A percentile compares a stretch with the other conserved stretches of the same genome.
Evolutionary conservation across 2,888 invertebrate species (phyloP).

Genomic region (Eurytoma californica): DNA sequence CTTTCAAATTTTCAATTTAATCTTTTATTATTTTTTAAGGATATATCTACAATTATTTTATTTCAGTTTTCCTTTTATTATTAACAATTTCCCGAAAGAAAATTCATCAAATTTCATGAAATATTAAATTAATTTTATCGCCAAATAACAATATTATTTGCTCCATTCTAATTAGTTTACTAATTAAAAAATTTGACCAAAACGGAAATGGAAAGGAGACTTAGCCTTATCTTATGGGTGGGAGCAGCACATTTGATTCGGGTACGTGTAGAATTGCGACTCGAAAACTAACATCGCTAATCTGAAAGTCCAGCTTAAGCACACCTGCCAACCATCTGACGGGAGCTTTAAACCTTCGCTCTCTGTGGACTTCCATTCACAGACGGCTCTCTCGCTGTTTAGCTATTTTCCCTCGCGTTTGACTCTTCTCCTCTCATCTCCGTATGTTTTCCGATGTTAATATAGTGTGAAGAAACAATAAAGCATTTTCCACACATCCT

Average conservation of each 20-base stretch:
- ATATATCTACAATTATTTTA: too few relatives aligned
- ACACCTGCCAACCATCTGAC: constrained; percentile 60
- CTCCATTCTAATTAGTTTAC: too few relatives aligned
- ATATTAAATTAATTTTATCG: too few relatives aligned
- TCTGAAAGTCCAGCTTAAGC: constrained; percentile 69
- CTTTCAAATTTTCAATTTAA: too few relatives aligned
- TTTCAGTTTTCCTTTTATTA: too few relatives aligned
- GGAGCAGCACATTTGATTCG: constrained; percentile 18
- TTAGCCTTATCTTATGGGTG: constrained; percentile 19
- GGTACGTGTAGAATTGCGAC: constrained; percentile 43
- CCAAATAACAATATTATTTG: too few relatives aligned
- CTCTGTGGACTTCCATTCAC: constrained; percentile 50
- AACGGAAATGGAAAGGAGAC: background rate
- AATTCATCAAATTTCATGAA: too few relatives aligned
- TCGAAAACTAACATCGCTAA: constrained; percentile 67
- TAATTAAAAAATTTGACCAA: too few relatives aligned
- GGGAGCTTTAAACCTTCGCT: constrained; percentile 36
- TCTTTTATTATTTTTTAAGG: too few relatives aligned
- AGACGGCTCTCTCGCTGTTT: constrained; percentile 22
- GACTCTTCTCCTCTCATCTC: constrained; percentile 43
- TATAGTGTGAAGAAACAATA: constrained; percentile 69
- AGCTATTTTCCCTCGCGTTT: constrained; percentile 41
- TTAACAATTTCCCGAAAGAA: too few relatives aligned
- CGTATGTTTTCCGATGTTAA: constrained; percentile 60
- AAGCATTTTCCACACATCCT: constrained; percentile 60